Conservation (phyloP, 1,140 invertebrate species). For the Drepana arcuata region DNA sequence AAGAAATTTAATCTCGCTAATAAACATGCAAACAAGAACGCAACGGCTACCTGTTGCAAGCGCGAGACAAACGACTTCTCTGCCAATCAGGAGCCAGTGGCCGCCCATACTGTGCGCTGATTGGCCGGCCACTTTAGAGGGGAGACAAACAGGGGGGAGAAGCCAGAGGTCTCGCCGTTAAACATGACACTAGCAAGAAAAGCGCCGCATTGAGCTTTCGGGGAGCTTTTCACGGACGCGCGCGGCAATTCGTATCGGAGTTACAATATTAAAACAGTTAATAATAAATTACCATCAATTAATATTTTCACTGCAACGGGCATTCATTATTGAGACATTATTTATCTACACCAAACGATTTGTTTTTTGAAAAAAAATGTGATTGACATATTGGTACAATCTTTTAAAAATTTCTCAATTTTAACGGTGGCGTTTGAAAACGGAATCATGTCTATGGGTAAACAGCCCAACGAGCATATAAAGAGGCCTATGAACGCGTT, state of each 20-base stretch:
- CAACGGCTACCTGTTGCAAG: conserved; percentile 55
- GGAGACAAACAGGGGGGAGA: conserved; percentile 32
- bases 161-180: conserved; percentile 25
- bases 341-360: no score
- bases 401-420: no score
- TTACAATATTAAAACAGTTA: no score
- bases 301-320: no score
- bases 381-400: no score
- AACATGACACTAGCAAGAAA: conserved; percentile 60
- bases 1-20: conserved; percentile 68
- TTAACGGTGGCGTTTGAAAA: conserved; percentile 8
- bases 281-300: no score
- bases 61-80: conserved; percentile 35
- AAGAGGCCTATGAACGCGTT: conserved; percentile 95
- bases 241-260: conserved; percentile 16
- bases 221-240: conserved; percentile 54
- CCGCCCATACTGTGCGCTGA: conserved; percentile 49
- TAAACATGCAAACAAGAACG: conserved; percentile 67
- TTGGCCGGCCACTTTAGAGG: conserved; percentile 34
- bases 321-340: no score
- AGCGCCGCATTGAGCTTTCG: conserved; percentile 64
- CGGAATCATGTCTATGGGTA: conserved; percentile 50
- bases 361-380: conserved; percentile 1
- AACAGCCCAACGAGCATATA: conserved; percentile 79
- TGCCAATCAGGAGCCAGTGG: conserved; percentile 43